phyloP scores from a whole-genome alignment of 2,113 vertebrate species.

The Platanista minor region DNA sequence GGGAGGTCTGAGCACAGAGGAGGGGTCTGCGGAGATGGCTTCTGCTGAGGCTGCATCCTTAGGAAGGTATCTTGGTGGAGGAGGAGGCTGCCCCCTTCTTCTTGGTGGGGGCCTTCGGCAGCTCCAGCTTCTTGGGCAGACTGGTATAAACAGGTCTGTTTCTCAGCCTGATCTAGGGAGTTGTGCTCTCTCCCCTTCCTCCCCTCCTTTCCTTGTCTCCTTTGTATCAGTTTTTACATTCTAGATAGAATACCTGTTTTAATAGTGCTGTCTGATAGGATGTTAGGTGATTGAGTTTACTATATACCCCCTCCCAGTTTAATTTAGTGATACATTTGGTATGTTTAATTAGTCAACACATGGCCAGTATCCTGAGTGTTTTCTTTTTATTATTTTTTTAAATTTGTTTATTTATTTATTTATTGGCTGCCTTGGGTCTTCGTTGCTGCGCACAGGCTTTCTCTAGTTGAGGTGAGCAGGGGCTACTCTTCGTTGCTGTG shows the following conservation, averaged over 20 bases:
- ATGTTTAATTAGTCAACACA: neutral
- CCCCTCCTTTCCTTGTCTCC: neutral
- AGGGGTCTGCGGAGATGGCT: neutral
- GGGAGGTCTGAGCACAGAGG: neutral
- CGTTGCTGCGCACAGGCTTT: too few relatives aligned
- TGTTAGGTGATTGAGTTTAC: neutral
- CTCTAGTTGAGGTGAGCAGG: too few relatives aligned
- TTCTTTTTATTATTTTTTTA: neutral
- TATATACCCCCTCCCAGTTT: neutral
- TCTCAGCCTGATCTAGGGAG: neutral
- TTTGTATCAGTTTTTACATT: neutral
- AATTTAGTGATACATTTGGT: neutral
- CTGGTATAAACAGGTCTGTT: neutral
- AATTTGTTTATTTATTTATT: too few relatives aligned
- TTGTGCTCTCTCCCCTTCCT: neutral
- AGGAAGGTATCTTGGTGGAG: neutral
- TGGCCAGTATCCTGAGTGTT: neutral
- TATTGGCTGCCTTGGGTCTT: too few relatives aligned
- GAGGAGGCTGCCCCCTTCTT: neutral
- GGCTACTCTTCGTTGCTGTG: too few relatives aligned
- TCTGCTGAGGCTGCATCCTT: neutral
- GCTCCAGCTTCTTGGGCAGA: conserved; percentile 84
- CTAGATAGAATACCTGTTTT: neutral
- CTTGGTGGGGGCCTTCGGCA: conserved; percentile 68
- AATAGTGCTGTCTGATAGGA: neutral